Evolutionary conservation across 2,113 vertebrate species (phyloP).

Genomic region (Mirza zaza): DNA sequence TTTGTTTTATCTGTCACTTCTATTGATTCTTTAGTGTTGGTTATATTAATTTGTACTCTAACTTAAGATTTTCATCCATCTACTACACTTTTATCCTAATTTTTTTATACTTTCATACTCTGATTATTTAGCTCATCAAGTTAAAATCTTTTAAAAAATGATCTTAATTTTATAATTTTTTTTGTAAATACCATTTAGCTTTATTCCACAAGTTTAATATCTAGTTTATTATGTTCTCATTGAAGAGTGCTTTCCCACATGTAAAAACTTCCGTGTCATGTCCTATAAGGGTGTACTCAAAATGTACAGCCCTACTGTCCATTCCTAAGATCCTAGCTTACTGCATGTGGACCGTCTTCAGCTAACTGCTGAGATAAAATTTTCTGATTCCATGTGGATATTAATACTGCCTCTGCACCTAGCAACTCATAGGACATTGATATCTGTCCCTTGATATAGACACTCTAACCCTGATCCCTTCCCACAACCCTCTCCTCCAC

Average conservation of each 20-base stretch:
- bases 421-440: too few relatives aligned
- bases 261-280: neutral
- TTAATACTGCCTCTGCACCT: neutral
- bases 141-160: neutral
- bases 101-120: neutral
- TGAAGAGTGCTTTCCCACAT: neutral
- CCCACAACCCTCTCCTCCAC: neutral
- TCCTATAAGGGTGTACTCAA: neutral
- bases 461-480: too few relatives aligned
- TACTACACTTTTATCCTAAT: neutral
- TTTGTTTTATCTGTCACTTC: neutral
- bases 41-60: neutral
- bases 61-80: neutral
- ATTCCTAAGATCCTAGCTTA: neutral
- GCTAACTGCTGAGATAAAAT: neutral
- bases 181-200: neutral
- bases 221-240: neutral
- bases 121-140: neutral
- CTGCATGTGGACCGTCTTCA: neutral
- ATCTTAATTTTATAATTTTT: neutral
- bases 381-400: neutral
- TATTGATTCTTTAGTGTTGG: neutral
- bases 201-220: neutral
- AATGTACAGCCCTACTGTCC: fast-evolving
- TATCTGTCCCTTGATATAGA: neutral